Evolutionary conservation across 2,113 vertebrate genomes (phyloP), one percentile per base, ranked within the genome.

Genomic region (Oreocharis arfaki): DNA sequence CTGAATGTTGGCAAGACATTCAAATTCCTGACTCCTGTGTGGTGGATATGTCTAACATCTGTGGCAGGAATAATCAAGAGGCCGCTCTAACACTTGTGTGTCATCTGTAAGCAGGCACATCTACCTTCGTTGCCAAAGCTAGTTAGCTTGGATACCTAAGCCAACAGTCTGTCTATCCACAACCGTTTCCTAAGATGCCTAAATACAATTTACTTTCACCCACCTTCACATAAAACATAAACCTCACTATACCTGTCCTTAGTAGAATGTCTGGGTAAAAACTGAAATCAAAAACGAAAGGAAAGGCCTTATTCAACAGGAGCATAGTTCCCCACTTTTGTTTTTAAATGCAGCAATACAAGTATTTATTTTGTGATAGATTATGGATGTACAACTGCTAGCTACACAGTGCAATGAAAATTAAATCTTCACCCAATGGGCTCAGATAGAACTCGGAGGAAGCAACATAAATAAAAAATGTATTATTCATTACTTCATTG

Each of bases 401-500:
- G 77, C 60, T 78, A 76, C 63, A 75, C 18, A 65, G 28, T 57
- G 46, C 46, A 91, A 90, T 52, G 61, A 86, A 91, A 75, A 95
- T 88, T 46, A 97, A 96, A 96, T 97, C 70, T 92, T 80, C 21
- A 11, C 47, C 52, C 9, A 3, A 41, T 49, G 35, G 55, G 67
- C 59, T 75, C 87, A 84, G 59, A 87, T 81, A 67, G 53, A 94
- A 70, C 56, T 82, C 84, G 39, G 78, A 79, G 83, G 60, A 90
- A 96, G 42, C 46, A 91, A 81, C 60, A 86, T 78, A 95, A 94
- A 95, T 92, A 95, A 96, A 96, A 96, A 94, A 89, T n/a, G 28
- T 50, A 96, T 96, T 96, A 93, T 91, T 96, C 44, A 94, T 96
- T 96, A 87, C 30, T 76, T 93, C 89, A 18, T 82, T 89, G 56